Base-by-base conservation (phyloP, 2,888 invertebrate genomes). In the Cyaniris semiargus region DNA sequence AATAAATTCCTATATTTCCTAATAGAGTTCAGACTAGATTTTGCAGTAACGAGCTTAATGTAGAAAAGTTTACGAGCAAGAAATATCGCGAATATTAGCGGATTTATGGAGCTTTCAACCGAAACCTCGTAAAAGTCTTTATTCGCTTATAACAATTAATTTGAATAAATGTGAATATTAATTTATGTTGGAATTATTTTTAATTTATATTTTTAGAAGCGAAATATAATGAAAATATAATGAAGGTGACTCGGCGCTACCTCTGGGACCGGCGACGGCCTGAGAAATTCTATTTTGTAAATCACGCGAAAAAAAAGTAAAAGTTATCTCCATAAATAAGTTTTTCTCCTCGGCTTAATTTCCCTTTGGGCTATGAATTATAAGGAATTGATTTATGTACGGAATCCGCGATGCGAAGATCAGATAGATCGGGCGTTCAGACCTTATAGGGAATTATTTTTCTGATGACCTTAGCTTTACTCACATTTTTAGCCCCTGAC, bases 341-440 rank as follows among this genome's bases (percentile, higher is more conserved):
- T 31, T 60, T 23, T 60, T 66, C 66, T 27, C 66, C 6, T 66
- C 66, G 3, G 66, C 27, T 4, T 31, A 66, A 66, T 66, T 66
- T 66, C 66, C 66, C 27, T 66, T 66, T 15, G 66, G 27, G 27
- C 66, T 15, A 21, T 66, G 6, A 66, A 66, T 66, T 66, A 31
- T 27, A 21, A 27, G 18, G 66, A 66, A 66, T 66, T 66, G 66
- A 66, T 31, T 66, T 66, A 66, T 66, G 66, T 27, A 18, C 66
- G 27, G 66, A 27, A 13, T 7, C 27, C 13, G 27, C 66, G 27
- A 18, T 15, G 53, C 53, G 66, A 15, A 31, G 66, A 60, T 60
- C 60, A 66, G 60, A 66, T 27, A 66, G 23, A 13, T 8, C 27
- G 60, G 7, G 23, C 66, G 66, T 3, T 3, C 27, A 66, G 38